Percentiles rank a stretch among this genome's conserved stretches.
Conservation (phyloP, 2,797 vertebrate genomes). For the Pangasius macronema region DNA sequence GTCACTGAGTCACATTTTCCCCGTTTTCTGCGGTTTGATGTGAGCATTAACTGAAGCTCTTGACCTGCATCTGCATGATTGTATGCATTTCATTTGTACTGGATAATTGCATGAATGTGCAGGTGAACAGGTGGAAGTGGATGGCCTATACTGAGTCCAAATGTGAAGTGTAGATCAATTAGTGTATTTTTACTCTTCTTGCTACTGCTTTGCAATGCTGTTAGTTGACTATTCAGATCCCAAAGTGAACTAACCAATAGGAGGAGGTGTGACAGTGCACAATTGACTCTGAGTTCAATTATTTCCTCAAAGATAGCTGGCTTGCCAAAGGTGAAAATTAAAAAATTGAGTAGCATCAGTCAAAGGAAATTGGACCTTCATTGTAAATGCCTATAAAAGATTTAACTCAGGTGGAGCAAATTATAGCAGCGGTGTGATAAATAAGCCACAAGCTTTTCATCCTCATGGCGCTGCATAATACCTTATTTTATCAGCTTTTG, state of each 20-base stretch:
- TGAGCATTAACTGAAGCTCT: neutral
- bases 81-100: neutral
- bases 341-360: conserved; percentile 31
- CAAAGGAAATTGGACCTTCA: conserved; percentile 36
- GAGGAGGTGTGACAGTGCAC: conserved; percentile 4
- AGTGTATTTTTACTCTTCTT: neutral
- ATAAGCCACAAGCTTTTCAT: conserved; percentile 1
- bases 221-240: neutral
- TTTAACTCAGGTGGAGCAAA: conserved; percentile 31
- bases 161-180: neutral
- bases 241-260: conserved; percentile 23
- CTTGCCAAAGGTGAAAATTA: conserved; percentile 28
- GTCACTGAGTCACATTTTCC: neutral
- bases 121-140: neutral
- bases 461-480: neutral
- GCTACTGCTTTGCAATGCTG: neutral
- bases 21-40: neutral
- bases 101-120: neutral
- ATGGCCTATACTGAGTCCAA: too few relatives aligned
- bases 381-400: conserved; percentile 32
- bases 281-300: conserved; percentile 24
- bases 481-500: conserved; percentile 3
- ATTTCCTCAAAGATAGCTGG: conserved; percentile 7
- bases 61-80: neutral
- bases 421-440: conserved; percentile 16